phyloP scores from a whole-genome alignment of 2,797 vertebrate genomes.

The Nannoperca obscura region DNA sequence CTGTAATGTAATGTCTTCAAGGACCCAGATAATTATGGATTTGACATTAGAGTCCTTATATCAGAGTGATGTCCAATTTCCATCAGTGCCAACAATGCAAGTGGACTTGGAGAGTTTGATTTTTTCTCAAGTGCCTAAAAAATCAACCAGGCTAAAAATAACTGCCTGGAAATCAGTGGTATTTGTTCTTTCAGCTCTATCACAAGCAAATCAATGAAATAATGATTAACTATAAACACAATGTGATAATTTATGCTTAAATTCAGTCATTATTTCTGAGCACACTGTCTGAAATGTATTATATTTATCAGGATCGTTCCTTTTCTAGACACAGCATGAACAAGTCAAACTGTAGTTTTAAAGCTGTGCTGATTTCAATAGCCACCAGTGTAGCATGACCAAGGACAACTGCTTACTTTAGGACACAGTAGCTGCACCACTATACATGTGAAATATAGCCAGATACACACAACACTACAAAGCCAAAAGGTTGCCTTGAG shows the following conservation, averaged over 20 bases:
- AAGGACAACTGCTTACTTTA: neutral
- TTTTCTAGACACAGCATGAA: neutral
- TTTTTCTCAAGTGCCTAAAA: conserved; percentile 21
- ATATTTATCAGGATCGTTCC: neutral
- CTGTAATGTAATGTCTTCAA: conserved; percentile 29
- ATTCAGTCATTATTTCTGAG: neutral
- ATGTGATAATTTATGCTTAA: conserved; percentile 23
- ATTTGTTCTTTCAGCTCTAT: conserved; percentile 5
- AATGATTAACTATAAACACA: neutral
- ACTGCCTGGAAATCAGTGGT: neutral
- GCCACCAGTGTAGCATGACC: neutral
- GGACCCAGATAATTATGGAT: neutral
- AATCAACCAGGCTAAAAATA: conserved; percentile 15
- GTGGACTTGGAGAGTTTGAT: conserved; percentile 1
- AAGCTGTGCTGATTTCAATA: neutral
- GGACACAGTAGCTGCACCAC: neutral
- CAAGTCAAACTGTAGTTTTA: neutral
- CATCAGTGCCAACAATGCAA: conserved; percentile 28
- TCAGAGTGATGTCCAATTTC: conserved; percentile 13
- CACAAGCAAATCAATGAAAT: conserved; percentile 11
- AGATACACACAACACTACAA: neutral
- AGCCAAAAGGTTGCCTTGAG: conserved; percentile 13
- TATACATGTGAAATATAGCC: conserved; percentile 1
- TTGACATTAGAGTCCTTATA: conserved; percentile 2
- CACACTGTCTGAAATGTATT: neutral